Evolutionary conservation across 1,140 invertebrate genomes (phyloP), one percentile per base, ranked within the genome.

Genomic region (Dendrolimus punctatus): DNA sequence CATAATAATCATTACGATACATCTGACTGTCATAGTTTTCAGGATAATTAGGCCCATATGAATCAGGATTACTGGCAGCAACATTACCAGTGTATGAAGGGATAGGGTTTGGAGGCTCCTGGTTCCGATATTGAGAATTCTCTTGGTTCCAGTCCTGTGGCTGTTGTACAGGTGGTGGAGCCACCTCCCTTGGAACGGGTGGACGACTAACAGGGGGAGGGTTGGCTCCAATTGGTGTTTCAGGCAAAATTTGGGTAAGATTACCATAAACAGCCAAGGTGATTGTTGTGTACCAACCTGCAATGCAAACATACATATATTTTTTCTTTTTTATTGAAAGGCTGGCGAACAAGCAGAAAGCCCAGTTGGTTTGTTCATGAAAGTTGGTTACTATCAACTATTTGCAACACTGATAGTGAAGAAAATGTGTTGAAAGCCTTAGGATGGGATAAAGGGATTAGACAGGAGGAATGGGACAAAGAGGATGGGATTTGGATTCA

Each of bases 181-280:
- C 58, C 0, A 75, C 71, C 50, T 86, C 83, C 2, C 75, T 64
- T 2, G 73, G 49, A 3, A 83, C 66, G 9, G 73, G 75, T 45
- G 79, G 65, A 46, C 71, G 78, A 5, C 74, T 70, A 41, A 51
- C 71, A 37, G 80, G 71, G 2, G 76, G 82, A 9, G 76, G 73
- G 45, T 80, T 84, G 2, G 63, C 62, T 38, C 73, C 64, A 40
- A 78, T 60, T 53, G 76, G 73, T 5, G 71, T 57, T n/a, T 85
- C 81, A 9, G 75, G 68, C 60, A 93, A 87, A 45, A 90, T 89
- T 75, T 94, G 94, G 8, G 93, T 95, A 39, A 95, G 80, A 45
- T 90, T 91, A 4, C 97, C 98, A 87, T 98, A 98, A 4, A 98
- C 95, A 8, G 97, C 97, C 48, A 99, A 76, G 3, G 97, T 99